Base-by-base conservation (phyloP, 2,888 invertebrate genomes). In the Apamea anceps region DNA sequence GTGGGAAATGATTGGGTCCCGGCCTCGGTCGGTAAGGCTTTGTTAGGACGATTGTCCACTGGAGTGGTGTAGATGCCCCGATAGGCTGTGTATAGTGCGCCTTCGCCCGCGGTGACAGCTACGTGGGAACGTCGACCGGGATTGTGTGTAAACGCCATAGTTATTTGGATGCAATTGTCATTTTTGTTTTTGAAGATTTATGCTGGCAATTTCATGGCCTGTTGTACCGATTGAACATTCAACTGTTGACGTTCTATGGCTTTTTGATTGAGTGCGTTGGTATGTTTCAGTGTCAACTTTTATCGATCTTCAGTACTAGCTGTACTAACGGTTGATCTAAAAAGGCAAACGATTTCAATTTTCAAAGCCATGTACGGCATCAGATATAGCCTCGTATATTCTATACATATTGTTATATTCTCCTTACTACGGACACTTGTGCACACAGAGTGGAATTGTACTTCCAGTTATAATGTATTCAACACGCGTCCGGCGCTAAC, bases 41-140 rank as follows among this genome's bases (percentile, higher is more conserved):
- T 97, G 96, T 96, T 97, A 96, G 95, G 96, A 95, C 95, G 96
- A 96, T 96, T 96, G 96, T 97, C 96, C 96, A 96, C 96, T 92
- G 93, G 94, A 93, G 94, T 94, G 94, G 94, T 94, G 95, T 95
- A 96, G 96, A 96, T 96, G 95, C 90, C 91, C 92, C 95, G 96
- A 96, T 97, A 97, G 93, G 92, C 94, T 90, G 93, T 91, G 91
- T 91, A 90, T 91, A 91, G 89, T 85, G 84, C 74, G 92, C 90
- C 92, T 93, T 91, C 90, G 94, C 93, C 92, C 92, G 92, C 94
- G 93, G 94, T 96, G 96, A 96, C 96, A 96, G 96, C 94, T 94
- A 95, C 95, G 95, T 96, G 96, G 96, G 96, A 97, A 96, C 93
- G 81, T 83, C 91, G 89, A 91, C 92, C 93, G 93, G 93, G 93